phyloP scores from a whole-genome alignment of 92 coral and sea anemone species.

The Siderastrea siderea region DNA sequence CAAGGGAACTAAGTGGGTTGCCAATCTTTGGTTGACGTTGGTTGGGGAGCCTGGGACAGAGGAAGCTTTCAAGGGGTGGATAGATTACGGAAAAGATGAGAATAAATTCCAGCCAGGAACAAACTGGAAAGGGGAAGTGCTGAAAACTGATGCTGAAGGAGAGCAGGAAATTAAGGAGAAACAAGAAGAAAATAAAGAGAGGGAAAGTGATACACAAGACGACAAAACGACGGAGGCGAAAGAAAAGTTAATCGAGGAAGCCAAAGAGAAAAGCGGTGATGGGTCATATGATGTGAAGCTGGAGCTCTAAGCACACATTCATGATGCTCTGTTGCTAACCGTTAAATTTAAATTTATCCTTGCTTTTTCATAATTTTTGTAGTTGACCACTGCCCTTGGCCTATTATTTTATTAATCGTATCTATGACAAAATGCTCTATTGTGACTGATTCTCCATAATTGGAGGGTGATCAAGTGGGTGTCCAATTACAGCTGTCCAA shows the following conservation, averaged over 20 bases:
- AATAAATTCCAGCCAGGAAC: slow-evolving; percentile 28
- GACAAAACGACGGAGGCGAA: slow-evolving; percentile 15
- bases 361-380: too few relatives aligned
- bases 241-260: slow-evolving; percentile 20
- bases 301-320: slow-evolving; percentile 14
- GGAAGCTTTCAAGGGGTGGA: slow-evolving; percentile 88
- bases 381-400: too few relatives aligned
- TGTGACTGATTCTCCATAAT: too few relatives aligned
- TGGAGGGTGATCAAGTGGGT: too few relatives aligned
- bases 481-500: too few relatives aligned
- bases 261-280: slow-evolving; percentile 42
- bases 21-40: slow-evolving; percentile 87
- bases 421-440: too few relatives aligned
- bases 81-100: slow-evolving; percentile 42
- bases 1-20: slow-evolving; percentile 93
- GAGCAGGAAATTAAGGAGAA: slow-evolving; percentile 19
- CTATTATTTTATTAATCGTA: too few relatives aligned
- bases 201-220: slow-evolving; percentile 7
- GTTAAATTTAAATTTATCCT: not conserved
- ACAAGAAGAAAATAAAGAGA: not conserved
- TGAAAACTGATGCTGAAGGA: slow-evolving; percentile 13
- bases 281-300: slow-evolving; percentile 54
- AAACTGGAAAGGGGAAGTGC: slow-evolving; percentile 32
- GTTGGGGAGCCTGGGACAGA: slow-evolving; percentile 80
- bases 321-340: not conserved